These are phyloP conservation scores for Acrobasis repandana DNA, from an alignment of 2,888 invertebrate genomes.

Conservation along the genomic window DNA sequence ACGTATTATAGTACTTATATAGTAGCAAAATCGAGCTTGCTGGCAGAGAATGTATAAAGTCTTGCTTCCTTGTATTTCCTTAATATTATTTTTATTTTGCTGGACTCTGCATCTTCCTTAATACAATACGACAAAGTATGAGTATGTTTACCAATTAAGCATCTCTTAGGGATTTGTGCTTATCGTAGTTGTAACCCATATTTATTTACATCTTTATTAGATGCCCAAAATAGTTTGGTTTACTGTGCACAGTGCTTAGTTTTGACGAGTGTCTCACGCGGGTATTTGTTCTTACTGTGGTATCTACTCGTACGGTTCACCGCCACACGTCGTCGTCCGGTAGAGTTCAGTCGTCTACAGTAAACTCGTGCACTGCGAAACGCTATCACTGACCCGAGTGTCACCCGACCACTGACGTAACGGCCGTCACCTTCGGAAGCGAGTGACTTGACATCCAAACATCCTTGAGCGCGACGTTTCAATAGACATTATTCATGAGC, in stretches of 20 bases:
- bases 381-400: slow-evolving; percentile 40
- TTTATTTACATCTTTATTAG: too few relatives aligned
- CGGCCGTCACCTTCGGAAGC: slow-evolving; percentile 50
- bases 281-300: slow-evolving; percentile 59
- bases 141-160: too few relatives aligned
- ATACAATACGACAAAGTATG: too few relatives aligned
- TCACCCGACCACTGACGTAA: slow-evolving; percentile 41
- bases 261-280: slow-evolving; percentile 57
- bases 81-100: too few relatives aligned
- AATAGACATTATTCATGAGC: slow-evolving; percentile 24
- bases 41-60: too few relatives aligned
- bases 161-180: too few relatives aligned
- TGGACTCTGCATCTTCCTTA: too few relatives aligned
- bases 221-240: neutral
- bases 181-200: too few relatives aligned
- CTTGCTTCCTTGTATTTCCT: too few relatives aligned
- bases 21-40: too few relatives aligned
- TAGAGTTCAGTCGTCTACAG: slow-evolving; percentile 55
- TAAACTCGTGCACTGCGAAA: slow-evolving; percentile 53
- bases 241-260: slow-evolving; percentile 45
- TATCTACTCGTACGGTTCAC: slow-evolving; percentile 62
- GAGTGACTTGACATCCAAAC: slow-evolving; percentile 49
- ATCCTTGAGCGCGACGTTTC: slow-evolving; percentile 40
- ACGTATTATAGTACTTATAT: too few relatives aligned
- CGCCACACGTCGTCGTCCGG: slow-evolving; percentile 47